phyloP scores from a whole-genome alignment of 2,113 vertebrate genomes.

The Theristicus caerulescens region DNA sequence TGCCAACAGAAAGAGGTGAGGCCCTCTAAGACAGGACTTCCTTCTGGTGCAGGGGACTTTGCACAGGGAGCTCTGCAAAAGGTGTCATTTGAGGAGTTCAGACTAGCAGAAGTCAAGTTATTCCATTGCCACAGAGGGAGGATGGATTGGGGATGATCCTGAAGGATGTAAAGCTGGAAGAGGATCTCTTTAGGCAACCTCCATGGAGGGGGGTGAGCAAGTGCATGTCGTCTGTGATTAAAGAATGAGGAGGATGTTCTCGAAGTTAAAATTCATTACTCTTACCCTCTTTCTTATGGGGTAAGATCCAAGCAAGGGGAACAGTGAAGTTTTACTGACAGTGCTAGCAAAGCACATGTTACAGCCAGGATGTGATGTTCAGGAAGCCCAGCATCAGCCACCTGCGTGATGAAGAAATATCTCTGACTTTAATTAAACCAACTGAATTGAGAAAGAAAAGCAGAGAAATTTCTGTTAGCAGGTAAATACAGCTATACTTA shows the following conservation, averaged over 20 bases:
- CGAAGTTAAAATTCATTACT: neutral
- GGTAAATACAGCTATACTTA: neutral
- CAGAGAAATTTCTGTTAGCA: neutral
- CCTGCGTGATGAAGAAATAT: neutral
- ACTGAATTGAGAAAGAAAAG: neutral
- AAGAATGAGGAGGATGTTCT: neutral
- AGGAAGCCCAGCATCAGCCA: neutral
- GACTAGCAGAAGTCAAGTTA: neutral
- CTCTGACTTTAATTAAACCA: neutral
- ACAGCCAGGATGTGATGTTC: neutral
- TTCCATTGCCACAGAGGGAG: neutral
- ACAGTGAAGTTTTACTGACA: neutral
- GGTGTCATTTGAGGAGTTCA: neutral
- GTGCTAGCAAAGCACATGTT: neutral
- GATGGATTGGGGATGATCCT: neutral
- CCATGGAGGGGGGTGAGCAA: neutral
- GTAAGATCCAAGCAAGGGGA: neutral
- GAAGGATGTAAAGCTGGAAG: neutral
- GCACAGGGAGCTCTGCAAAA: neutral
- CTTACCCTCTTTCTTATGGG: neutral
- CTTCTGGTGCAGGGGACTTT: neutral
- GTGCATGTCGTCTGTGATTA: neutral
- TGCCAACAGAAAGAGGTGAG: neutral
- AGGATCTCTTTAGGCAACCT: neutral
- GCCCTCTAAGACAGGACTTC: neutral